Evolutionary conservation across 2,888 invertebrate genomes (phyloP).

Genomic region (Teleogryllus oceanicus): DNA sequence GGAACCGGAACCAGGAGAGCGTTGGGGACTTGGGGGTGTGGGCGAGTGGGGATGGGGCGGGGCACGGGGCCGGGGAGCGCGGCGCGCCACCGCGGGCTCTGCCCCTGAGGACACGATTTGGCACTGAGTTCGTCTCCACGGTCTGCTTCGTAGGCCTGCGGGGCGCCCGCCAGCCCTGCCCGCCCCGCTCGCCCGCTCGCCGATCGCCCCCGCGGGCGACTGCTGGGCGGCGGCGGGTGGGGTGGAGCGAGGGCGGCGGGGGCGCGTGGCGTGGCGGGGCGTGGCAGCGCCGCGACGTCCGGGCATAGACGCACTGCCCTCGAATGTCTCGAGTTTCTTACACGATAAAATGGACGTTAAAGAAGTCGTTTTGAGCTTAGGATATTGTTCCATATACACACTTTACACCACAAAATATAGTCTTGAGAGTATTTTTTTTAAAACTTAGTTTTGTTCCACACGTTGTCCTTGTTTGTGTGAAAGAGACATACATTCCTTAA

Average conservation of each 20-base stretch:
- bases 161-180: no score
- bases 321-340: background rate
- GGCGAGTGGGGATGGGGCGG: no score
- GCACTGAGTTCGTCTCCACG: background rate
- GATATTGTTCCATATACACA: constrained; percentile 6
- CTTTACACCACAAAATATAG: constrained; percentile 12
- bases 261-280: background rate
- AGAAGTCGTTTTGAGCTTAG: constrained; percentile 6
- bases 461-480: background rate
- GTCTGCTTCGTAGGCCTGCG: background rate
- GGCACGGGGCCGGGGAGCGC: no score
- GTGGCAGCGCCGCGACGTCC: background rate
- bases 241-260: no score
- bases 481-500: background rate
- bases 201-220: no score
- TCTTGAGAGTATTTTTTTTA: background rate
- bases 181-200: no score
- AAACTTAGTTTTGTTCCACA: background rate
- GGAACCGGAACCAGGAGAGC: no score
- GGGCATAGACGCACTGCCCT: background rate
- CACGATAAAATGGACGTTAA: constrained; percentile 18
- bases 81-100: no score
- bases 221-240: no score
- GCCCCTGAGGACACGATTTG: background rate
- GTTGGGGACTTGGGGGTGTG: no score